A percentile compares a stretch with the other conserved stretches of the same genome.
These are phyloP conservation scores for Watsonalla cultraria DNA, from an alignment of 2,888 invertebrate genomes.

Conservation along the genomic window DNA sequence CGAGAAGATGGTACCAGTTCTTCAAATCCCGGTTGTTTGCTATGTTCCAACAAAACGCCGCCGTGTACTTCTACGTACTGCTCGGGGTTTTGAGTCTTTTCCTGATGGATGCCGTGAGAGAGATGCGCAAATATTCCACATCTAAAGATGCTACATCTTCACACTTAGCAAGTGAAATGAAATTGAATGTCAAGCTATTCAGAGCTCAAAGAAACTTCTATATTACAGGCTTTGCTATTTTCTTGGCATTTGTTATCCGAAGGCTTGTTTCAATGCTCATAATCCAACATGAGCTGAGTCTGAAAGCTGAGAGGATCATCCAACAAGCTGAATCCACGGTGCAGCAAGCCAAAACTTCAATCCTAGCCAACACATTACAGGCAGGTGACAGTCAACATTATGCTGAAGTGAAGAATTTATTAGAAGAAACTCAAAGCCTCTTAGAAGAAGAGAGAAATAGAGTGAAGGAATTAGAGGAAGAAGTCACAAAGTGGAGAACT, in stretches of 20 bases:
- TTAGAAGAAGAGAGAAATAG: constrained; percentile 38
- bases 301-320: constrained; percentile 82
- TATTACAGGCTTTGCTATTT: constrained; percentile 87
- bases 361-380: constrained; percentile 36
- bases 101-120: constrained; percentile 84
- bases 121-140: constrained; percentile 84
- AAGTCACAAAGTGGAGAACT: constrained; percentile 42
- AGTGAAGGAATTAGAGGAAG: constrained; percentile 38
- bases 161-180: constrained; percentile 81
- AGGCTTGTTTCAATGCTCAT: constrained; percentile 82
- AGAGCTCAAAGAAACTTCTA: constrained; percentile 89
- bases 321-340: constrained; percentile 84
- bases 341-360: constrained; percentile 50
- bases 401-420: constrained; percentile 33
- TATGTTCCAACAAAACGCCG: constrained; percentile 80
- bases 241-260: constrained; percentile 83
- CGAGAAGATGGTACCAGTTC: constrained; percentile 85
- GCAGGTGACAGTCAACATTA: constrained; percentile 25
- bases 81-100: constrained; percentile 80
- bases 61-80: constrained; percentile 82
- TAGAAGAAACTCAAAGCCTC: constrained; percentile 32
- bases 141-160: constrained; percentile 50
- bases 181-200: constrained; percentile 84
- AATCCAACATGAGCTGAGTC: constrained; percentile 79
- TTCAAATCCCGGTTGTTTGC: constrained; percentile 85